These are phyloP conservation scores for Apodemus agrarius DNA, from an alignment of 2,797 vertebrate species.

Conservation along the genomic window DNA sequence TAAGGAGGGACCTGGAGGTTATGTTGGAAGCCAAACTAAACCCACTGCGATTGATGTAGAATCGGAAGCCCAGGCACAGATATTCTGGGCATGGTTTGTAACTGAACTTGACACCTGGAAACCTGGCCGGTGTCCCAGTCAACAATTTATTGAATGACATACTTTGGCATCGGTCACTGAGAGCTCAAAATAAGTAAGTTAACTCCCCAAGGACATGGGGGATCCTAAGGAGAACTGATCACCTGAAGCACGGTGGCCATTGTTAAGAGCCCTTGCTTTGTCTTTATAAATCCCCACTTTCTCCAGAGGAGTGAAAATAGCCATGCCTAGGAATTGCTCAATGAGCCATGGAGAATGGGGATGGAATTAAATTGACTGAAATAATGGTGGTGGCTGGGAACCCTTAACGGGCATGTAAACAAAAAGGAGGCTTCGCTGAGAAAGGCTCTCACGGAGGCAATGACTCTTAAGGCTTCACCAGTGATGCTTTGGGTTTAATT, in stretches of 20 bases:
- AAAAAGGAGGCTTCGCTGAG: conserved; percentile 78
- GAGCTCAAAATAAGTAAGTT: conserved; percentile 36
- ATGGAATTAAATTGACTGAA: conserved; percentile 83
- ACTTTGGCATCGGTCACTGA: background rate
- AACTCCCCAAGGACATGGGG: conserved; percentile 12
- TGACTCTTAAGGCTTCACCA: conserved; percentile 76
- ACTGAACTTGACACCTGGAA: conserved; percentile 25
- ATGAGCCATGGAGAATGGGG: conserved; percentile 78
- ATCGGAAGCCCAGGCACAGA: background rate
- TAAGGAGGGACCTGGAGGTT: background rate
- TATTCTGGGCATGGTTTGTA: background rate
- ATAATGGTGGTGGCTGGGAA: conserved; percentile 83
- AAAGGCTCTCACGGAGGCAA: conserved; percentile 68
- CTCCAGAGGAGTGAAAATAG: conserved; percentile 73
- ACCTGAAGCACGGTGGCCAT: background rate
- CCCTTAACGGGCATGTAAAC: conserved; percentile 79
- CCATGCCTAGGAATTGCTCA: conserved; percentile 74
- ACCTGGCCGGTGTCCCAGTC: background rate
- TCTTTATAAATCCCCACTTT: conserved; percentile 75
- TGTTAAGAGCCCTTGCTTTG: conserved; percentile 44
- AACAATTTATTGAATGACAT: background rate
- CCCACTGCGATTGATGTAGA: background rate
- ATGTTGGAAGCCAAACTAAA: background rate
- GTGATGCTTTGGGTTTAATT: conserved; percentile 63
- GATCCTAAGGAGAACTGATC: conserved; percentile 2